Conservation (phyloP, 2,888 invertebrate genomes). For the Chrysotoxum bicinctum region DNA sequence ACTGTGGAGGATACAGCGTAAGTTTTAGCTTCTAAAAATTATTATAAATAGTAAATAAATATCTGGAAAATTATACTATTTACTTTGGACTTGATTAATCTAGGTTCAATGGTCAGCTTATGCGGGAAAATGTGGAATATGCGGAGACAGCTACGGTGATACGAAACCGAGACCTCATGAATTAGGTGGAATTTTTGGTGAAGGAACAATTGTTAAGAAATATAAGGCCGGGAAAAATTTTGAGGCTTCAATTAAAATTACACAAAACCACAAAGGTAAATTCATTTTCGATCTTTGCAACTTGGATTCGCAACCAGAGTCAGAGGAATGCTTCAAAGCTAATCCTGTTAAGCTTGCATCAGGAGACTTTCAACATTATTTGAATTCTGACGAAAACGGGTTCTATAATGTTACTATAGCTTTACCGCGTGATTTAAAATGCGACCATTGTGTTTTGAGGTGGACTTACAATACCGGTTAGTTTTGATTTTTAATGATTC, state of each 20-base stretch:
- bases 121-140: slow-evolving; percentile 83
- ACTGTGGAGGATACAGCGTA: slow-evolving; percentile 83
- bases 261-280: slow-evolving; percentile 82
- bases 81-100: background rate
- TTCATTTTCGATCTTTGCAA: slow-evolving; percentile 83
- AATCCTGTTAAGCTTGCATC: slow-evolving; percentile 76
- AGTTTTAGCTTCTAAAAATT: slow-evolving; percentile 41
- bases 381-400: slow-evolving; percentile 50
- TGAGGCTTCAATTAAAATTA: slow-evolving; percentile 78
- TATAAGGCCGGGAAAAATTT: slow-evolving; percentile 58
- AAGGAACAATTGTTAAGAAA: slow-evolving; percentile 81
- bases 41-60: background rate
- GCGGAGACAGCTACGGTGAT: slow-evolving; percentile 83
- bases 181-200: slow-evolving; percentile 83
- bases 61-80: background rate
- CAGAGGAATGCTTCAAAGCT: slow-evolving; percentile 82
- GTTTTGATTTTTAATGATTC: background rate
- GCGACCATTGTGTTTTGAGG: slow-evolving; percentile 82
- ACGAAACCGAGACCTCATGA: slow-evolving; percentile 83
- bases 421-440: slow-evolving; percentile 80
- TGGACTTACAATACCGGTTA: slow-evolving; percentile 82
- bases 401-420: slow-evolving; percentile 72
- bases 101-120: slow-evolving; percentile 81
- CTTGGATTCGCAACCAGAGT: slow-evolving; percentile 80
- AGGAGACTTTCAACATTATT: slow-evolving; percentile 69